Conservation (phyloP, 2,113 vertebrate species). For the Salvelinus sp. region DNA sequence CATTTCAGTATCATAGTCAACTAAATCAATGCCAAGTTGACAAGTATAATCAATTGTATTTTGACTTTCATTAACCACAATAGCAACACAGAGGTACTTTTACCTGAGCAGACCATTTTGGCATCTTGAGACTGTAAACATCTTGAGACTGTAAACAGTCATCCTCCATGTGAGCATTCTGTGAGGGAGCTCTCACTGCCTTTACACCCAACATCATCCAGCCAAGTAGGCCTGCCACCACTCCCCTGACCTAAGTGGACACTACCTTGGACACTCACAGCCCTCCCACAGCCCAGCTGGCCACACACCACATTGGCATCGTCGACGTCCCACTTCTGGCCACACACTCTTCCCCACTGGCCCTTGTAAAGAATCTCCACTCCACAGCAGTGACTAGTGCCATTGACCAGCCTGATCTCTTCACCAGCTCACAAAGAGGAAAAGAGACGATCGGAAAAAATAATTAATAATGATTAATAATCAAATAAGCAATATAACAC, state of each 20-base stretch:
- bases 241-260: conserved; percentile 37
- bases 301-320: conserved; percentile 51
- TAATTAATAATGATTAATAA: too few relatives aligned
- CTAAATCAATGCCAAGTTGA: too few relatives aligned
- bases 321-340: conserved; percentile 33
- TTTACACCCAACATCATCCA: conserved; percentile 25
- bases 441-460: neutral
- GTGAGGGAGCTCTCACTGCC: conserved; percentile 17
- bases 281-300: conserved; percentile 59
- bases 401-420: conserved; percentile 52
- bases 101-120: conserved; percentile 33
- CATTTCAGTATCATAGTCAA: too few relatives aligned
- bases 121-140: conserved; percentile 16
- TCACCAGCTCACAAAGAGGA: conserved; percentile 30
- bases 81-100: neutral
- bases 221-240: neutral
- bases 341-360: conserved; percentile 59
- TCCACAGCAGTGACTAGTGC: conserved; percentile 60
- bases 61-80: too few relatives aligned
- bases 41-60: too few relatives aligned
- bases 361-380: conserved; percentile 48
- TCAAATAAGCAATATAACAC: too few relatives aligned
- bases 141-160: conserved; percentile 18
- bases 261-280: neutral
- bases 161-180: conserved; percentile 17